These are phyloP conservation scores for Pachymerium ferrugineum DNA, from an alignment of 2,888 invertebrate genomes.

Conservation along the genomic window DNA sequence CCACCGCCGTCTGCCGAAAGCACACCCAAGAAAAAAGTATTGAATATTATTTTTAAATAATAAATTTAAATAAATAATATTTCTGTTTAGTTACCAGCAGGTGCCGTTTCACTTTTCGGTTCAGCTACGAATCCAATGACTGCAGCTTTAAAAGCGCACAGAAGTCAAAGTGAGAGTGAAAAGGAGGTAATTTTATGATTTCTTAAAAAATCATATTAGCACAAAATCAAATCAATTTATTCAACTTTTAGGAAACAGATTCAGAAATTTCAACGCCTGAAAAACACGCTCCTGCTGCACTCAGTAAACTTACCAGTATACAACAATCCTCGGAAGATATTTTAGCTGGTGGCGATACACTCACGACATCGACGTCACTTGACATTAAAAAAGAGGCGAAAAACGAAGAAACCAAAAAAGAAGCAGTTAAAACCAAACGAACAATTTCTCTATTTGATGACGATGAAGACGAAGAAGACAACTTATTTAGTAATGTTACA, in stretches of 20 bases:
- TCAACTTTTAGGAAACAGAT: not conserved
- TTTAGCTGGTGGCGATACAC: not conserved
- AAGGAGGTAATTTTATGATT: not conserved
- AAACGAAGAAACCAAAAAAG: not conserved
- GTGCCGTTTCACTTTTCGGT: not conserved
- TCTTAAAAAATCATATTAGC: too few relatives aligned
- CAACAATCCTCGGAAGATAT: too few relatives aligned
- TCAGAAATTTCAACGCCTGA: not conserved
- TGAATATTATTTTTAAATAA: not conserved
- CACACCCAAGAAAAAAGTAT: not conserved
- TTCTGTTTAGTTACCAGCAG: constrained; percentile 6
- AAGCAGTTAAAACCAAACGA: not conserved
- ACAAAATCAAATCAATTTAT: too few relatives aligned
- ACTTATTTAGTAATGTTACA: constrained; percentile 15
- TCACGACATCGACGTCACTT: too few relatives aligned
- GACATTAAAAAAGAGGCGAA: too few relatives aligned
- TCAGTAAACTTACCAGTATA: too few relatives aligned
- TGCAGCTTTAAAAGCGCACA: not conserved
- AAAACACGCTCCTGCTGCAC: too few relatives aligned
- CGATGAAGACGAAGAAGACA: constrained; percentile 28
- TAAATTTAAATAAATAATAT: not conserved
- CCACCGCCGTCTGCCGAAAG: not conserved
- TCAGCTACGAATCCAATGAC: not conserved
- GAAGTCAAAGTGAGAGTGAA: not conserved
- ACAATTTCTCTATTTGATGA: constrained; percentile 19